Evolutionary conservation across 2,888 invertebrate genomes (phyloP).

Genomic region (Meteorus colon): DNA sequence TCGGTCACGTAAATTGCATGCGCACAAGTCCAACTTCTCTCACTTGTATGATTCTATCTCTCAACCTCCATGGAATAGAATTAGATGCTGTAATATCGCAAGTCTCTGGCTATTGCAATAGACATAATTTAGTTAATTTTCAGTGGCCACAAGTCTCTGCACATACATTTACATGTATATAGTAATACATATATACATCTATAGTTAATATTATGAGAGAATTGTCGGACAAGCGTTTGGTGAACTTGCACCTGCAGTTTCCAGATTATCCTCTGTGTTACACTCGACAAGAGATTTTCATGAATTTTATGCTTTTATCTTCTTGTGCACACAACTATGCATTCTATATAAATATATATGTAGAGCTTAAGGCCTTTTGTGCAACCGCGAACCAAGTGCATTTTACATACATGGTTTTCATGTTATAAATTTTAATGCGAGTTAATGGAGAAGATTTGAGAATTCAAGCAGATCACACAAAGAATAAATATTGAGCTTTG

Average conservation of each 20-base stretch:
- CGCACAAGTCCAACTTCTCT: constrained; percentile 22
- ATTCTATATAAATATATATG: not conserved
- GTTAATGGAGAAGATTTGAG: not conserved
- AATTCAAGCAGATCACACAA: not conserved
- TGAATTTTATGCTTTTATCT: constrained; percentile 23
- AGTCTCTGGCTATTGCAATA: constrained; percentile 49
- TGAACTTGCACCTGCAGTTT: constrained; percentile 27
- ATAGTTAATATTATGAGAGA: constrained; percentile 13
- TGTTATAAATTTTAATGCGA: constrained; percentile 11
- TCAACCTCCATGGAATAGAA: constrained; percentile 49
- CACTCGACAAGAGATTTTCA: constrained; percentile 8
- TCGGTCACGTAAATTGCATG: constrained; percentile 30
- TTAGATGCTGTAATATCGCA: constrained; percentile 52
- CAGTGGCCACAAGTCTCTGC: constrained; percentile 41
- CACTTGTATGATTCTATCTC: not conserved
- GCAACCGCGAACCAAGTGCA: not conserved
- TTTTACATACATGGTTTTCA: not conserved
- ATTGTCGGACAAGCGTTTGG: constrained; percentile 6
- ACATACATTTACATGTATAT: not conserved
- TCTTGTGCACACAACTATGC: not conserved
- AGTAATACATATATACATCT: not conserved
- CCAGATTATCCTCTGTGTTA: constrained; percentile 24
- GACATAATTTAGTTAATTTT: constrained; percentile 56
- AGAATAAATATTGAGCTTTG: no score
- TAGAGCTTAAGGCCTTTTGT: not conserved